Percentiles rank a stretch among this genome's conserved stretches.
These are phyloP conservation scores for Sipha maydis DNA, from an alignment of 2,888 invertebrate genomes.

Conservation along the genomic window DNA sequence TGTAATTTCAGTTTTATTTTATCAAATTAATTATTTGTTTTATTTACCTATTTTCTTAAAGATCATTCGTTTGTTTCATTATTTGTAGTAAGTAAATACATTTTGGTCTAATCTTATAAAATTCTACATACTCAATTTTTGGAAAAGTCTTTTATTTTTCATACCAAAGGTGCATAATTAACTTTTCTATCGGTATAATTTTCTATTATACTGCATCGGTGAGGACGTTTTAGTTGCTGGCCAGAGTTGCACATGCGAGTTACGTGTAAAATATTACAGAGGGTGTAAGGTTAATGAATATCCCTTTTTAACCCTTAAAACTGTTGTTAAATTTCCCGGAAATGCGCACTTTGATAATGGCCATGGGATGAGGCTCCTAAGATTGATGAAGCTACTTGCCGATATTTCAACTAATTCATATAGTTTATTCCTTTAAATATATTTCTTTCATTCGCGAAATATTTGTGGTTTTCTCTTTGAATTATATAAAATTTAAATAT, in stretches of 20 bases:
- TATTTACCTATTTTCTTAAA: too few species aligned
- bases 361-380: slow-evolving; percentile 6
- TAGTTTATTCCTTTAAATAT: slow-evolving; percentile 2
- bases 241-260: slow-evolving; percentile 5
- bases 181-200: slow-evolving; percentile 36
- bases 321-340: slow-evolving; percentile 59
- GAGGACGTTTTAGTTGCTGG: slow-evolving; percentile 34
- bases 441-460: not conserved
- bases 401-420: slow-evolving; percentile 25
- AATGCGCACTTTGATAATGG: slow-evolving; percentile 40
- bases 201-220: slow-evolving; percentile 13
- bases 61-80: too few species aligned
- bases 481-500: too few species aligned
- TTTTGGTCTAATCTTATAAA: too few species aligned
- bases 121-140: too few species aligned
- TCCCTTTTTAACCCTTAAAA: slow-evolving; percentile 59
- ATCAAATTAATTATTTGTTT: too few species aligned
- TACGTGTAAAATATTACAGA: slow-evolving; percentile 51
- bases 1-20: too few species aligned
- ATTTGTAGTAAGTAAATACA: too few species aligned
- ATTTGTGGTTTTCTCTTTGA: not conserved
- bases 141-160: not conserved
- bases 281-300: slow-evolving; percentile 59
- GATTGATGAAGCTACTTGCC: slow-evolving; percentile 51
- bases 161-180: slow-evolving; percentile 3